phyloP scores from a whole-genome alignment of 2,888 invertebrate genomes.

The Agrotis clavis region DNA sequence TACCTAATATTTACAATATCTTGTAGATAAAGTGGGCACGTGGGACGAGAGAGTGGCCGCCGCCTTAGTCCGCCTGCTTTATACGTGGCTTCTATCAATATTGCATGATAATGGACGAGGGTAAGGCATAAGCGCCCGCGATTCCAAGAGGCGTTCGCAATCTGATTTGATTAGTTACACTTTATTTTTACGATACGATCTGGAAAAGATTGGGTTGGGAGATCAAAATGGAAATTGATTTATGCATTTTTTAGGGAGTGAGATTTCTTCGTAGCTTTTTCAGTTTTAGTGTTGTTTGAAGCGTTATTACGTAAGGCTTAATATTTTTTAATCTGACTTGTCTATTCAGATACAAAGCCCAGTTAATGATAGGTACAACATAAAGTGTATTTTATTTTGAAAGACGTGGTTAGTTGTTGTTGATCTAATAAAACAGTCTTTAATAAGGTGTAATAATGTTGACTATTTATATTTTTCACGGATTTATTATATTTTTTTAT shows the following conservation, averaged over 20 bases:
- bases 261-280: conserved; percentile 16
- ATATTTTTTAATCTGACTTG: too few relatives aligned
- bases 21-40: conserved; percentile 79
- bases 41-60: conserved; percentile 73
- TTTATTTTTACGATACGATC: conserved; percentile 56
- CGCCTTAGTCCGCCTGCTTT: conserved; percentile 78
- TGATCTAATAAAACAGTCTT: too few relatives aligned
- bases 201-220: conserved; percentile 42
- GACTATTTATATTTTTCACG: too few relatives aligned
- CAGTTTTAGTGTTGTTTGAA: conserved; percentile 17
- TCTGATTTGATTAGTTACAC: conserved; percentile 50
- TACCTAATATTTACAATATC: conserved; percentile 82
- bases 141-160: conserved; percentile 39
- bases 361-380: not conserved
- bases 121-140: conserved; percentile 64
- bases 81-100: conserved; percentile 81
- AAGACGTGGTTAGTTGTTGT: too few relatives aligned
- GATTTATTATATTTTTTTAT: not conserved
- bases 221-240: conserved; percentile 48
- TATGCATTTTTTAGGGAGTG: conserved; percentile 44
- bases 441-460: too few relatives aligned
- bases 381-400: too few relatives aligned
- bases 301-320: not conserved
- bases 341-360: not conserved
- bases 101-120: conserved; percentile 74